Percentiles rank a stretch among this genome's conserved stretches.
These are phyloP conservation scores for Myzus persicae DNA, from an alignment of 1,140 invertebrate genomes.

Conservation along the genomic window DNA sequence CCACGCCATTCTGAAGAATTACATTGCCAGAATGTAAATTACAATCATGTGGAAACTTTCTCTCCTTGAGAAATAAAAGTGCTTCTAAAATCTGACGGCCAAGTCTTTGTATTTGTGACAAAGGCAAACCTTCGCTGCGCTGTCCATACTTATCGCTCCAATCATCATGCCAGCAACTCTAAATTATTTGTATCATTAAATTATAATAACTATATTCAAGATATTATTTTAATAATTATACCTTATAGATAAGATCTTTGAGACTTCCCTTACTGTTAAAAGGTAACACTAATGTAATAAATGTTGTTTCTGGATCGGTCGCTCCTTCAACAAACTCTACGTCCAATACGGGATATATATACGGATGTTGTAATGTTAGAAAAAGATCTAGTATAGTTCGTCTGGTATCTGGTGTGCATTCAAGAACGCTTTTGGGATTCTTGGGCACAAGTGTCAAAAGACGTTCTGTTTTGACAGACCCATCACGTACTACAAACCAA, in stretches of 20 bases:
- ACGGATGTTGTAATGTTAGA: conserved; percentile 86
- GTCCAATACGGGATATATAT: conserved; percentile 88
- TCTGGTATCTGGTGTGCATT: conserved; percentile 67
- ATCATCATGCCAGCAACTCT: conserved; percentile 74
- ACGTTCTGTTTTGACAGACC: conserved; percentile 80
- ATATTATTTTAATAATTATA: conserved; percentile 64
- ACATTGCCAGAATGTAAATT: conserved; percentile 91
- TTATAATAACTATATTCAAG: background rate
- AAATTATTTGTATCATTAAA: conserved; percentile 34
- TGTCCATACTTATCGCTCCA: conserved; percentile 76
- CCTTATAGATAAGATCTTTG: conserved; percentile 88
- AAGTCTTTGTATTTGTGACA: conserved; percentile 82
- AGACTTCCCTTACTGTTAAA: conserved; percentile 84
- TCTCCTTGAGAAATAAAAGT: conserved; percentile 83
- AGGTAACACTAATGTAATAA: conserved; percentile 79
- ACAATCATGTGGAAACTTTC: conserved; percentile 84
- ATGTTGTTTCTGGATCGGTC: conserved; percentile 68
- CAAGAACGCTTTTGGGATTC: conserved; percentile 69
- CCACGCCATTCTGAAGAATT: conserved; percentile 88
- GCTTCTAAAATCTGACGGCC: conserved; percentile 89
- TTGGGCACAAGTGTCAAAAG: conserved; percentile 80
- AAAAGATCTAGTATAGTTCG: conserved; percentile 81
- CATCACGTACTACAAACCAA: conserved; percentile 88
- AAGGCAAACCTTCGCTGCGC: conserved; percentile 73
- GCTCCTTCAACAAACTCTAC: conserved; percentile 71